phyloP scores from a whole-genome alignment of 2,797 vertebrate genomes.

The Phoxinus dragarum region DNA sequence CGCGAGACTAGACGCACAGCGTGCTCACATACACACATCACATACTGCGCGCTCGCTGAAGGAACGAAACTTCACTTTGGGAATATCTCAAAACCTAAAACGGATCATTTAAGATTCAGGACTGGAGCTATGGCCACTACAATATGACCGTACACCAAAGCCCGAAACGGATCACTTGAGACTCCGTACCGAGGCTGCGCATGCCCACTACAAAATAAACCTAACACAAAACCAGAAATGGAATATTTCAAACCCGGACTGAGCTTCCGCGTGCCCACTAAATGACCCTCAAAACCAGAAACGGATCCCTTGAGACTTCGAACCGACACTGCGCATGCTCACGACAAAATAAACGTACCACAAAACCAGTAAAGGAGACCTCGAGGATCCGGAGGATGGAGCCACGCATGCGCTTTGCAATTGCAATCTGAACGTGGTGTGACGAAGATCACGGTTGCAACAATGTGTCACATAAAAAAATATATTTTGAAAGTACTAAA shows the following conservation, averaged over 20 bases:
- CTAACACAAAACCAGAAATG: not conserved
- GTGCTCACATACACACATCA: conserved; percentile 23
- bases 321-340: not conserved
- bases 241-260: not conserved
- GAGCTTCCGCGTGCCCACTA: not conserved
- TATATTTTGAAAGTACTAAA: not conserved
- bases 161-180: not conserved
- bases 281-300: not conserved
- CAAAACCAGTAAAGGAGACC: not conserved
- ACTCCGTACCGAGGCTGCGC: not conserved
- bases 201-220: not conserved
- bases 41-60: conserved; percentile 14
- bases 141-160: not conserved
- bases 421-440: not conserved
- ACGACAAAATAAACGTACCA: not conserved
- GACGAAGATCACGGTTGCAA: not conserved
- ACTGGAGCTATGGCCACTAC: not conserved
- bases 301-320: not conserved
- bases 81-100: not conserved
- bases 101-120: not conserved
- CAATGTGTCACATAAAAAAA: not conserved
- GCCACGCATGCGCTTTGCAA: not conserved
- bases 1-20: conserved; percentile 25
- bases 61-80: not conserved
- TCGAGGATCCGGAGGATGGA: not conserved